Percentiles rank a stretch among this genome's conserved stretches.
Evolutionary conservation across 2,113 vertebrate genomes (phyloP).

Genomic region (Oreotragus oreotragus): DNA sequence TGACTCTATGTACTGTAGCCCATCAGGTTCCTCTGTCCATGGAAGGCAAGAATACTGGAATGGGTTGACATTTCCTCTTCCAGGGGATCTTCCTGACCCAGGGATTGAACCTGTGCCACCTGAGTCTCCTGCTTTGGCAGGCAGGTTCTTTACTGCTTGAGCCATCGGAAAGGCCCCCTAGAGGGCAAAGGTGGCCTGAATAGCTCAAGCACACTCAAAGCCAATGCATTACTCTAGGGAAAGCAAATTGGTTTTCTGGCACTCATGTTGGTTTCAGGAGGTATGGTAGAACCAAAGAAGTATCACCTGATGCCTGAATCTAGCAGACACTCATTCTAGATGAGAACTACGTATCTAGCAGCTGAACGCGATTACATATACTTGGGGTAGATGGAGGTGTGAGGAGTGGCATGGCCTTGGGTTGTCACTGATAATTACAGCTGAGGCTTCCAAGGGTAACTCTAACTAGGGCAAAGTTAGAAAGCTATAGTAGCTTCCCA

Average conservation of each 20-base stretch:
- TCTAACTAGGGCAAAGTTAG: neutral
- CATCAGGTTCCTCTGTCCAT: too few species aligned
- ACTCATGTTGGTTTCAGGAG: neutral
- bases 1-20: too few species aligned
- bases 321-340: accelerated
- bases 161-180: neutral
- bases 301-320: neutral
- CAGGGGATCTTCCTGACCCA: neutral
- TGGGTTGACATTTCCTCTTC: neutral
- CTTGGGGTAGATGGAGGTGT: neutral
- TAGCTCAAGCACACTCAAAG: neutral
- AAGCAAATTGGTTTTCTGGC: neutral
- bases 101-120: neutral
- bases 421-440: neutral
- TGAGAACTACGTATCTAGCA: neutral
- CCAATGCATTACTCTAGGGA: neutral
- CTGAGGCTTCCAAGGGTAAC: neutral
- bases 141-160: neutral
- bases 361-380: neutral
- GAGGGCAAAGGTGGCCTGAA: neutral
- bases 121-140: neutral
- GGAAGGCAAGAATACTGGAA: neutral
- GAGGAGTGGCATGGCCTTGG: neutral
- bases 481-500: neutral
- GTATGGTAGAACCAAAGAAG: neutral